phyloP scores from a whole-genome alignment of 1,140 invertebrate species.

The Ylistrum balloti region DNA sequence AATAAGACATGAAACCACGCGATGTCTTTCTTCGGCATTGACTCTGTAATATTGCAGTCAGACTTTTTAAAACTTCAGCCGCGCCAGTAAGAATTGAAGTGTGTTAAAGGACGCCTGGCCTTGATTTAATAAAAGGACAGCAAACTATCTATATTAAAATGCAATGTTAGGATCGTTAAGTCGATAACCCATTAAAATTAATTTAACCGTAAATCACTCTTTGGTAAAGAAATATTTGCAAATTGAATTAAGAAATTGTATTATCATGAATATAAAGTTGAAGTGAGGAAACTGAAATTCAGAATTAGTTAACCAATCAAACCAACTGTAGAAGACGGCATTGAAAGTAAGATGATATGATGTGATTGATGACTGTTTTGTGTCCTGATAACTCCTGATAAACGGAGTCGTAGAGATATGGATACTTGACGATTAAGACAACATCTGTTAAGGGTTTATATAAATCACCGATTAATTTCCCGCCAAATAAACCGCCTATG shows the following conservation, averaged over 20 bases:
- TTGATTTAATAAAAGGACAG: not conserved
- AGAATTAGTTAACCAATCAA: not conserved
- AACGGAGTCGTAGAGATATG: not conserved
- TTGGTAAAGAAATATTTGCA: not conserved
- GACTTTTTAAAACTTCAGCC: no score
- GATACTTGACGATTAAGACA: not conserved
- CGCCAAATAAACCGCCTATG: not conserved
- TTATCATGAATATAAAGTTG: not conserved
- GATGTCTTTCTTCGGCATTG: no score
- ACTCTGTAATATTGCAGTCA: no score
- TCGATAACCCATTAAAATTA: not conserved
- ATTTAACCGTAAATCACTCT: not conserved
- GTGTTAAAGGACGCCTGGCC: no score
- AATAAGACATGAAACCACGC: no score
- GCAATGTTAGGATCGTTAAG: not conserved
- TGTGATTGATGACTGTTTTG: not conserved
- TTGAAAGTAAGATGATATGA: not conserved
- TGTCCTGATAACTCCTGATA: not conserved
- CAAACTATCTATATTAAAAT: no score
- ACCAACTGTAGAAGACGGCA: not conserved
- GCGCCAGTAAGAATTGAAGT: no score
- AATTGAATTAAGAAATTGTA: not conserved
- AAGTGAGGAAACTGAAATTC: no score
- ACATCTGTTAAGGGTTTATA: conserved; percentile 1
- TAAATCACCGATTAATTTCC: not conserved